Conservation (phyloP, 2,797 vertebrate genomes). For the Danio jaintianensis region DNA sequence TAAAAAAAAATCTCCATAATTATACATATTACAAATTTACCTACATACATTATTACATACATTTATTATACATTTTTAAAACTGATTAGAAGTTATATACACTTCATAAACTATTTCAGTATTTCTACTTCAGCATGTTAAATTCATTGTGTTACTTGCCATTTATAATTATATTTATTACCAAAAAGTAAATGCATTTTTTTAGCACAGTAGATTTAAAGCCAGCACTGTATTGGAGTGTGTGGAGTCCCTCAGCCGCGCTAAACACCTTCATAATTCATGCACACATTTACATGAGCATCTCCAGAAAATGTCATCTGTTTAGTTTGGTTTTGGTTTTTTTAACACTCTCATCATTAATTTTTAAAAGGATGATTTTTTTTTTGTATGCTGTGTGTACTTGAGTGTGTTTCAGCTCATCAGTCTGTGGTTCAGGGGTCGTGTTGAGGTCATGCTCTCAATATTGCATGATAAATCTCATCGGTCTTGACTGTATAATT, state of each 20-base stretch:
- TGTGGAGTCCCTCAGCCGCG: not conserved
- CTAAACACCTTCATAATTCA: slow-evolving; percentile 56
- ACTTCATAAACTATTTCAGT: too few species aligned
- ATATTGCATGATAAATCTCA: not conserved
- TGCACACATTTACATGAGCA: slow-evolving; percentile 41
- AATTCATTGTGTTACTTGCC: too few species aligned
- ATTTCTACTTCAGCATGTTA: too few species aligned
- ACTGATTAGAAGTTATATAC: too few species aligned
- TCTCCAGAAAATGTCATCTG: not conserved
- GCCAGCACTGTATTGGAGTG: not conserved
- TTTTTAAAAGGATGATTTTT: not conserved
- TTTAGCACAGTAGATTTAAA: not conserved
- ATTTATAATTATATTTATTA: too few species aligned
- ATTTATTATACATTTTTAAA: too few species aligned
- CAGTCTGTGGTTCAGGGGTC: not conserved
- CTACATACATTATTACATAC: too few species aligned
- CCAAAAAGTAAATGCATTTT: not conserved
- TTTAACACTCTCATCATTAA: not conserved
- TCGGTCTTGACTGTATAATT: not conserved
- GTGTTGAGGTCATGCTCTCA: not conserved
- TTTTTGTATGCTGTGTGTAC: not conserved
- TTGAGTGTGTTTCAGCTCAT: not conserved
- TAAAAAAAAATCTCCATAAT: too few species aligned
- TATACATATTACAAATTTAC: too few species aligned
- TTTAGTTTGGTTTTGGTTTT: not conserved